Percentiles rank a stretch among this genome's conserved stretches.
Conservation (phyloP, 2,113 vertebrate genomes). For the Rostratula benghalensis region DNA sequence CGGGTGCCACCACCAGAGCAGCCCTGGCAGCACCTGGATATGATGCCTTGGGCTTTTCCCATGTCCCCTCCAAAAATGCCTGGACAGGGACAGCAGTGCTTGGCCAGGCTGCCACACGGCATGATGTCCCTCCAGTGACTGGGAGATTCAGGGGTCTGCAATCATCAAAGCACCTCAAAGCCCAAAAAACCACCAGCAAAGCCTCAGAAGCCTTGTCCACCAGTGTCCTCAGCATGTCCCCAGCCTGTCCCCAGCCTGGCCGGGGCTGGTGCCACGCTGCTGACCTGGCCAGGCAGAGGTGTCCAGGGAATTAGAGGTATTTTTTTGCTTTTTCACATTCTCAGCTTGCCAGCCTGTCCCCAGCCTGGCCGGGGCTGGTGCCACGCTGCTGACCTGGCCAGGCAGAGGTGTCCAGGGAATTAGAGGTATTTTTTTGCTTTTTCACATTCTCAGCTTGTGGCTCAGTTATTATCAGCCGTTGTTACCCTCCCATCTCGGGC, state of each 20-base stretch:
- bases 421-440: neutral
- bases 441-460: neutral
- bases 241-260: too few species aligned
- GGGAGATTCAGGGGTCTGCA: conserved; percentile 46
- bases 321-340: neutral
- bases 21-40: conserved; percentile 70
- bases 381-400: neutral
- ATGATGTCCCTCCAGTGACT: conserved; percentile 29
- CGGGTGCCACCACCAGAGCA: neutral
- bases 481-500: neutral
- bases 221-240: neutral
- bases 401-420: neutral
- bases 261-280: rapidly evolving
- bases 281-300: neutral
- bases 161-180: conserved; percentile 61
- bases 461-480: rapidly evolving
- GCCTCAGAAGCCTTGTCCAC: neutral
- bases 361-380: rapidly evolving
- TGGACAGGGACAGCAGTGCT: neutral
- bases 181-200: neutral
- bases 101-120: conserved; percentile 23
- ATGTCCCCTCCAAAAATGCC: conserved; percentile 1
- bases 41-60: conserved; percentile 23
- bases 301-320: neutral
- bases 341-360: too few species aligned